Conservation (phyloP, 2,797 vertebrate genomes). For the Sebastes itinus region DNA sequence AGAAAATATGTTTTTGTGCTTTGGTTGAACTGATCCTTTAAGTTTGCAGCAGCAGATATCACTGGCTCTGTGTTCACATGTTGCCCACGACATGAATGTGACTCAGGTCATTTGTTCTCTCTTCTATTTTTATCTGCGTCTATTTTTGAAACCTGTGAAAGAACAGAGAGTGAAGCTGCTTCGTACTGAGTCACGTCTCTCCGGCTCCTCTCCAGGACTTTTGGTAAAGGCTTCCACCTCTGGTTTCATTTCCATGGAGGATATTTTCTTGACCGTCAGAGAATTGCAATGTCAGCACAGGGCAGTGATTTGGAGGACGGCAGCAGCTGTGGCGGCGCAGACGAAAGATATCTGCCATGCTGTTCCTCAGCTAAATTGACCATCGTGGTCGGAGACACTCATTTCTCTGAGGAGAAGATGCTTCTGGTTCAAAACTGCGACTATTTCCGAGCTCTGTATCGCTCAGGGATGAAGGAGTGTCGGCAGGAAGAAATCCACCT, state of each 20-base stretch:
- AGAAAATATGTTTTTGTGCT: neutral
- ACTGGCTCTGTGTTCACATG: neutral
- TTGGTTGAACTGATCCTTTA: neutral
- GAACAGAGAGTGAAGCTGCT: slow-evolving; percentile 26
- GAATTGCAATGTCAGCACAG: slow-evolving; percentile 36
- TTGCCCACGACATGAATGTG: slow-evolving; percentile 36
- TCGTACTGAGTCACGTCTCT: neutral
- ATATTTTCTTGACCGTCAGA: neutral
- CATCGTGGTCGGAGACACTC: slow-evolving; percentile 83
- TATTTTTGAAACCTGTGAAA: slow-evolving; percentile 77
- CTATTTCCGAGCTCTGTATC: slow-evolving; percentile 93
- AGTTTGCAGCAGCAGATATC: neutral
- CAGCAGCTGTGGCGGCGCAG: slow-evolving; percentile 29
- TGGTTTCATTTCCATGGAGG: neutral
- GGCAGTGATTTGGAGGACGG: slow-evolving; percentile 37
- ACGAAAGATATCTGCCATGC: neutral
- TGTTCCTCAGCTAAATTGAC: slow-evolving; percentile 62
- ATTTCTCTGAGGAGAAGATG: slow-evolving; percentile 85
- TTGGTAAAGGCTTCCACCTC: slow-evolving; percentile 9
- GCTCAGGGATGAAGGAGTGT: slow-evolving; percentile 94
- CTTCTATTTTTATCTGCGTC: slow-evolving; percentile 71
- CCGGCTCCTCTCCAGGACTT: neutral
- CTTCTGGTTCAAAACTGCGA: slow-evolving; percentile 87
- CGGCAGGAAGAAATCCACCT: slow-evolving; percentile 86
- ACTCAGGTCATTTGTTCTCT: slow-evolving; percentile 60